These are phyloP conservation scores for Oxyruncus cristatus DNA, from an alignment of 2,113 vertebrate genomes.

Conservation along the genomic window DNA sequence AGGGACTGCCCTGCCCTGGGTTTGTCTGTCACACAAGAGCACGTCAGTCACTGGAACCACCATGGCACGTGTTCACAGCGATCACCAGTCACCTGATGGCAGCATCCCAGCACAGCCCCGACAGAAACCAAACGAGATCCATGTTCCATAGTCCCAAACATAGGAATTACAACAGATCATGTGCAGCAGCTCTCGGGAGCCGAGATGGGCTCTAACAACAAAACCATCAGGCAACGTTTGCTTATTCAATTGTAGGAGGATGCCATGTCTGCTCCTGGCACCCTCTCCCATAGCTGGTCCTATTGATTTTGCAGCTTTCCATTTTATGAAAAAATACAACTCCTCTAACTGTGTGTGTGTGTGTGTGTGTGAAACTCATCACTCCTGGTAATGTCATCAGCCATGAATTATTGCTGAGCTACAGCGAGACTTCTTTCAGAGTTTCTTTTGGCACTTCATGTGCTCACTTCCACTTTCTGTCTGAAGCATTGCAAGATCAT, in stretches of 20 bases:
- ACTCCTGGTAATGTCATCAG: constrained; percentile 50
- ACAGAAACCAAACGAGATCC: constrained; percentile 26
- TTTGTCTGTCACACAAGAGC: constrained; percentile 55
- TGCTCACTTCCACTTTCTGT: constrained; percentile 25
- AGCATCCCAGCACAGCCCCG: constrained; percentile 45
- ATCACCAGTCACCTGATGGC: constrained; percentile 19
- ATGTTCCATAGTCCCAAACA: not conserved
- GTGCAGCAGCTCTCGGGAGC: not conserved
- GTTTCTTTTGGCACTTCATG: constrained; percentile 41
- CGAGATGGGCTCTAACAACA: constrained; percentile 7
- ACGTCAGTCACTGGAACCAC: constrained; percentile 40
- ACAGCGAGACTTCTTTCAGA: constrained; percentile 19
- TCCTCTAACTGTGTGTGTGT: not conserved
- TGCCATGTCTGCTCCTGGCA: not conserved
- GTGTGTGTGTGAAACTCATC: constrained; percentile 33
- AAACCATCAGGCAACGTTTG: not conserved
- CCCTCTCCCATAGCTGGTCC: not conserved
- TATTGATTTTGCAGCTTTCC: constrained; percentile 51
- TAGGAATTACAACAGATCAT: not conserved
- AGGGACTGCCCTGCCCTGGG: constrained; percentile 1
- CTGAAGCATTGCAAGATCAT: constrained; percentile 31
- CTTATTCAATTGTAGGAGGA: not conserved
- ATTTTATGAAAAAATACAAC: not conserved
- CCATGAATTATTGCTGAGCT: constrained; percentile 24
- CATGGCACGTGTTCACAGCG: constrained; percentile 46